These are phyloP conservation scores for Lucifuga dentata DNA, from an alignment of 2,113 vertebrate species.

Conservation along the genomic window DNA sequence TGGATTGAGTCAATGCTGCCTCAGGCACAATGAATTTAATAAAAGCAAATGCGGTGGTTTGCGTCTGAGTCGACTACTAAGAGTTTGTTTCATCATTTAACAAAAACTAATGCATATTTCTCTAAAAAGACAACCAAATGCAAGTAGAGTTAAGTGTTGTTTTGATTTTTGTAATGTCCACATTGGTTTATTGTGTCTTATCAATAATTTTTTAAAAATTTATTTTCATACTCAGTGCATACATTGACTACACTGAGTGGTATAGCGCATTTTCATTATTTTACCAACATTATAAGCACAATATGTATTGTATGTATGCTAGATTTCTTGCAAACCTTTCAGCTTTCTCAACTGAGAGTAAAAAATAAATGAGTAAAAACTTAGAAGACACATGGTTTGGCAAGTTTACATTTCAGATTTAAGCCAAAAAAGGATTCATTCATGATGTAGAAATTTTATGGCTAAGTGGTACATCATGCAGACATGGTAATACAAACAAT, in stretches of 20 bases:
- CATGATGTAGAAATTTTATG: conserved; percentile 31
- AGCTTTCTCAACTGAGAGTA: too few relatives aligned
- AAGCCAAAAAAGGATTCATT: conserved; percentile 35
- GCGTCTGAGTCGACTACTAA: too few relatives aligned
- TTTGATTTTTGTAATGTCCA: neutral
- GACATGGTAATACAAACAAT: conserved; percentile 47
- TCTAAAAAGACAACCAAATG: too few relatives aligned
- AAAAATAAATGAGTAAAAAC: too few relatives aligned
- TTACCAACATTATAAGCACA: neutral
- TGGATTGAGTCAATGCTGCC: too few relatives aligned
- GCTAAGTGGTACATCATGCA: conserved; percentile 34
- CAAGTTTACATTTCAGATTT: conserved; percentile 16
- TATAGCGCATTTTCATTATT: neutral
- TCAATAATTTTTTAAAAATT: neutral
- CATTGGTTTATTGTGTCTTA: neutral
- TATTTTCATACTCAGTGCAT: neutral
- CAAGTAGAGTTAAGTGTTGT: neutral
- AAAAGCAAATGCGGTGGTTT: too few relatives aligned
- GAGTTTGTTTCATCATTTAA: too few relatives aligned
- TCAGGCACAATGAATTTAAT: too few relatives aligned
- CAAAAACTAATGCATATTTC: too few relatives aligned
- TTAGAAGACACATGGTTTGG: conserved; percentile 30
- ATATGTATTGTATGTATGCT: neutral
- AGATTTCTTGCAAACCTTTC: neutral
- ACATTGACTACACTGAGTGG: neutral